Conservation (phyloP, 2,797 vertebrate species). For the Danionella dracula region DNA sequence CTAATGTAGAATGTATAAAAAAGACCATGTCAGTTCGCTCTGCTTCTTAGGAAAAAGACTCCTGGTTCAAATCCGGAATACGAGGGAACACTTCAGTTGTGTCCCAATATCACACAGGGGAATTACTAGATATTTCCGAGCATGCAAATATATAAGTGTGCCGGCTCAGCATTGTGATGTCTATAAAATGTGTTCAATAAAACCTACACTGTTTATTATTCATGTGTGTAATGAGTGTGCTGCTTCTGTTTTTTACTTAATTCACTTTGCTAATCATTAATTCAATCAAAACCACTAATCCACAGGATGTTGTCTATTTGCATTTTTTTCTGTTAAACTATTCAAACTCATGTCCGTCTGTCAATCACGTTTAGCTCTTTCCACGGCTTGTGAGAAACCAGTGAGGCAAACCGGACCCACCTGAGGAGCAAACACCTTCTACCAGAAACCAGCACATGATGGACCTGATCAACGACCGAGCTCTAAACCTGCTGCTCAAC, state of each 20-base stretch:
- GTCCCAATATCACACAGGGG: too few relatives aligned
- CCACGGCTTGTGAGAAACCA: constrained; percentile 28
- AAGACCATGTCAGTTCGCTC: too few relatives aligned
- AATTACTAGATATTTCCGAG: too few relatives aligned
- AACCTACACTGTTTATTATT: too few relatives aligned
- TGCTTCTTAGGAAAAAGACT: too few relatives aligned
- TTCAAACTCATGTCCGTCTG: constrained; percentile 15
- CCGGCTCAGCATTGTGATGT: too few relatives aligned
- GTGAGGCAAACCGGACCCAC: neutral
- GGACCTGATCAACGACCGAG: constrained; percentile 71
- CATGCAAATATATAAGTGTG: too few relatives aligned
- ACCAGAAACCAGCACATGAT: constrained; percentile 41
- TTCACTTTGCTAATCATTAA: neutral
- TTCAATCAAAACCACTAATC: neutral
- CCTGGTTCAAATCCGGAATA: too few relatives aligned
- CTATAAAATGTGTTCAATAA: too few relatives aligned
- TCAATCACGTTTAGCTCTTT: constrained; percentile 42
- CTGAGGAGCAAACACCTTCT: neutral
- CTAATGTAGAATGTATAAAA: too few relatives aligned
- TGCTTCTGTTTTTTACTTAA: neutral
- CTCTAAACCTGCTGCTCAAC: constrained; percentile 72
- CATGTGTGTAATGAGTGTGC: constrained; percentile 8
- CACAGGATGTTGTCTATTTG: neutral
- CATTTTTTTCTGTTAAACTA: neutral
- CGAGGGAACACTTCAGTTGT: too few relatives aligned